Evolutionary conservation across 1,140 invertebrate genomes (phyloP).

Genomic region (Drosophila hydei): DNA sequence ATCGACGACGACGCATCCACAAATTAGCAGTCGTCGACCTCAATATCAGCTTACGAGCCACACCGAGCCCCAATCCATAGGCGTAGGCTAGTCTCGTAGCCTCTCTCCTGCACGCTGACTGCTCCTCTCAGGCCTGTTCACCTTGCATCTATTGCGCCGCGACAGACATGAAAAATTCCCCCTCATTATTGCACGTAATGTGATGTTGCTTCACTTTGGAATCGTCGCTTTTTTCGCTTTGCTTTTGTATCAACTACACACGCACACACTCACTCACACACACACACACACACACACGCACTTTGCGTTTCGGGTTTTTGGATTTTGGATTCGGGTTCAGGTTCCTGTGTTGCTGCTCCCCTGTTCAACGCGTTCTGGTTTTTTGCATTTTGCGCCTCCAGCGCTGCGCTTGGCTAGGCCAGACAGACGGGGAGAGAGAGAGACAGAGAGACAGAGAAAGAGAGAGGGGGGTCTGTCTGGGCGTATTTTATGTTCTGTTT

Average conservation of each 20-base stretch:
- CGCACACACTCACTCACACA: conserved; percentile 18
- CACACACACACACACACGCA: conserved; percentile 3
- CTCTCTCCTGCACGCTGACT: neutral
- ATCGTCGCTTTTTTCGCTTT: conserved; percentile 54
- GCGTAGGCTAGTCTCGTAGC: conserved; percentile 33
- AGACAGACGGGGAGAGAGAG: conserved; percentile 10
- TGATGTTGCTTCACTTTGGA: conserved; percentile 76
- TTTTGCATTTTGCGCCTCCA: conserved; percentile 64
- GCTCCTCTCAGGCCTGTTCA: conserved; percentile 10
- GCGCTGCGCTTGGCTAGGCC: conserved; percentile 49
- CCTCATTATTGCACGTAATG: conserved; percentile 68
- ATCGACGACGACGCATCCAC: conserved; percentile 59
- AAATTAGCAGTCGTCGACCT: conserved; percentile 81
- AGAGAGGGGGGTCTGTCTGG: conserved; percentile 34
- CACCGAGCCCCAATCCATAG: conserved; percentile 29
- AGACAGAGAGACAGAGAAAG: neutral
- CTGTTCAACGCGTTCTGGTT: conserved; percentile 68
- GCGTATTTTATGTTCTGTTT: conserved; percentile 66
- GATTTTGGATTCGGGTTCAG: conserved; percentile 44
- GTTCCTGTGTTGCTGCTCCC: conserved; percentile 66
- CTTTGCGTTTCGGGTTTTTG: conserved; percentile 40
- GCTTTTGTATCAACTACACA: conserved; percentile 31
- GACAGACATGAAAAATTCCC: conserved; percentile 50
- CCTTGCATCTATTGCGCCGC: conserved; percentile 29
- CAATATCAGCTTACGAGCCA: conserved; percentile 78